A percentile compares a stretch with the other conserved stretches of the same genome.
These are phyloP conservation scores for Galendromus occidentalis DNA, from an alignment of 1,140 invertebrate species.

Conservation along the genomic window DNA sequence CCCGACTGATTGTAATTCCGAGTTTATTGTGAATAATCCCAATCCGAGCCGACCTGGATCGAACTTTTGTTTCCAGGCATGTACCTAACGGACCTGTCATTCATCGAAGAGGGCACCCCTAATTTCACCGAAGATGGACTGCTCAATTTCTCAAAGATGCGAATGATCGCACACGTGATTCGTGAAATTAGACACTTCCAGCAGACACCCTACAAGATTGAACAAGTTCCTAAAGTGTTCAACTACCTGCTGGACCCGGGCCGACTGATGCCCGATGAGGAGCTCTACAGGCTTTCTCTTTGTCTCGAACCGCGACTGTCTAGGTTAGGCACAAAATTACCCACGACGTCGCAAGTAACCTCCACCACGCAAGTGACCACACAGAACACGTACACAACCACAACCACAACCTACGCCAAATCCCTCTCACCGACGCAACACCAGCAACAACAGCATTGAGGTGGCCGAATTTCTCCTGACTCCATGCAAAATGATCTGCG, in stretches of 20 bases:
- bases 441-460: background rate
- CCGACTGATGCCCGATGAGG: conserved; percentile 51
- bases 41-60: too few relatives aligned
- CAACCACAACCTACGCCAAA: background rate
- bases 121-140: conserved; percentile 73
- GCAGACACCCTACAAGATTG: conserved; percentile 76
- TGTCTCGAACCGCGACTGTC: conserved; percentile 59
- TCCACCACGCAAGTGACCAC: background rate
- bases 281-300: conserved; percentile 58
- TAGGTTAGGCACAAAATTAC: conserved; percentile 13
- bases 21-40: too few relatives aligned
- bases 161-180: conserved; percentile 87
- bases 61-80: conserved; percentile 35
- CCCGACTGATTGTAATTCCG: too few relatives aligned
- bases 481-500: too few relatives aligned
- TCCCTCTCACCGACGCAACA: conserved; percentile 5
- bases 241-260: conserved; percentile 56
- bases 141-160: conserved; percentile 89
- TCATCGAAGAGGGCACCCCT: conserved; percentile 82
- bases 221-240: conserved; percentile 49
- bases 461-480: too few relatives aligned
- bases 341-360: conserved; percentile 9
- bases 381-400: background rate
- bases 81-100: conserved; percentile 76
- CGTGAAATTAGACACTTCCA: conserved; percentile 76